Evolutionary conservation across 53 echinoderm and acorn worm species (phyloP), one percentile per base, ranked within the genome.

Genomic region (Glandiceps talaboti): DNA sequence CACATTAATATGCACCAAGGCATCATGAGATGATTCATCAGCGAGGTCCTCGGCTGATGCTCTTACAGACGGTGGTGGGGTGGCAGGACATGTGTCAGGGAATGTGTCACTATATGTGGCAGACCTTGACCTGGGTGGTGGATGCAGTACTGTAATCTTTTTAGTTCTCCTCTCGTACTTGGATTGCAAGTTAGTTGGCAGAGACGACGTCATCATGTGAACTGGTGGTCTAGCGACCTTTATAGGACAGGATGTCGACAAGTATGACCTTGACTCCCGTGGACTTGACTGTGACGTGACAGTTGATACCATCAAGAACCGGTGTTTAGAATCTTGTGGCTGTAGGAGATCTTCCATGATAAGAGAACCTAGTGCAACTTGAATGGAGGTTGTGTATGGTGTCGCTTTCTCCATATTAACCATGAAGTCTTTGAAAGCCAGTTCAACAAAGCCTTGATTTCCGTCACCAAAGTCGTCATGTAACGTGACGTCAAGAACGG

Each of bases 221-320:
- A 93, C 78, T 14, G 87, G 83, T 10, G 94, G 75, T 1, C 82
- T 25, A 26, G 93, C 29, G 29, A 85, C 78, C 33, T 89, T 87
- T 77, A 99, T 91, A 27, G 99, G 99, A 33, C 94, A 92, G 14
- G 99, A 99, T 25, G 93, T 99, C 1, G 99, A 99, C 73, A 91
- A 93, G 79, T 88, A 83, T 89, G 89, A 91, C 80, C 86, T 6
- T 6, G 64, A 45, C 20, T 45, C 64, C 6, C 6, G 64, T 12
- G 64, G 64, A 20, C 6, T 12, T 12, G 64, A 20, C 20, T 45
- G 64, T 6, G 64, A 45, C 64, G 6, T 6, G 64, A 20, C 86
- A 12, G 84, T 91, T 1, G 93, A 93, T 26, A 94, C 86, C 45
- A 99, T 90, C 32, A 99, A 80, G 79, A 93, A 91, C 33, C 93